These are phyloP conservation scores for Arothron firmamentum DNA, from an alignment of 2,113 vertebrate species.

Conservation along the genomic window DNA sequence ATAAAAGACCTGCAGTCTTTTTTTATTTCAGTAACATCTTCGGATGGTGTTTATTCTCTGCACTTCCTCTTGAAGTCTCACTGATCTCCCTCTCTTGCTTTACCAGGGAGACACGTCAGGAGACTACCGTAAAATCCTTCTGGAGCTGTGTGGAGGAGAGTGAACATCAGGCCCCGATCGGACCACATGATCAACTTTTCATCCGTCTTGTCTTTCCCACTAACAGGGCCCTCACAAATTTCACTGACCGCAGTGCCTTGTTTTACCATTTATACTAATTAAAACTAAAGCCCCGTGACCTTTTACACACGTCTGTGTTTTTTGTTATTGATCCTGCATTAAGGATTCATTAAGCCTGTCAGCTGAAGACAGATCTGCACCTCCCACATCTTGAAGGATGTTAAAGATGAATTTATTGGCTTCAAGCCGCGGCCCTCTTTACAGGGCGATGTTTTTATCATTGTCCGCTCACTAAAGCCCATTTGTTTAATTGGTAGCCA, in stretches of 20 bases:
- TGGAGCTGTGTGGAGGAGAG: conserved; percentile 87
- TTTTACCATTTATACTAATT: conserved; percentile 58
- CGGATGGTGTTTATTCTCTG: neutral
- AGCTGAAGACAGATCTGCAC: conserved; percentile 8
- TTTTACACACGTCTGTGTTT: conserved; percentile 50
- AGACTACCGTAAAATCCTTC: conserved; percentile 90
- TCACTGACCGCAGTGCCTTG: conserved; percentile 33
- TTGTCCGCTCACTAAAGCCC: conserved; percentile 31
- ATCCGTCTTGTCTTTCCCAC: neutral
- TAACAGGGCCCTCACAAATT: conserved; percentile 23
- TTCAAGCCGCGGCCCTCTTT: conserved; percentile 16
- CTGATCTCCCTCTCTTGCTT: conserved; percentile 11
- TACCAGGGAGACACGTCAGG: conserved; percentile 91
- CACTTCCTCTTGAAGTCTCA: conserved; percentile 14
- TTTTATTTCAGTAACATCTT: neutral
- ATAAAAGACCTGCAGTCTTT: too few species aligned
- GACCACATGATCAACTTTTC: neutral
- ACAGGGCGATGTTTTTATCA: conserved; percentile 35
- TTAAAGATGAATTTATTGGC: conserved; percentile 38
- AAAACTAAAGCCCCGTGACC: conserved; percentile 55
- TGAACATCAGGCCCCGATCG: conserved; percentile 52
- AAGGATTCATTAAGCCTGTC: conserved; percentile 20
- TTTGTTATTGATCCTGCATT: conserved; percentile 31
- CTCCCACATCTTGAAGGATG: conserved; percentile 31
- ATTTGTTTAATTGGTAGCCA: conserved; percentile 67